phyloP scores from a whole-genome alignment of 2,888 invertebrate species.

The Odontomyia ornata region DNA sequence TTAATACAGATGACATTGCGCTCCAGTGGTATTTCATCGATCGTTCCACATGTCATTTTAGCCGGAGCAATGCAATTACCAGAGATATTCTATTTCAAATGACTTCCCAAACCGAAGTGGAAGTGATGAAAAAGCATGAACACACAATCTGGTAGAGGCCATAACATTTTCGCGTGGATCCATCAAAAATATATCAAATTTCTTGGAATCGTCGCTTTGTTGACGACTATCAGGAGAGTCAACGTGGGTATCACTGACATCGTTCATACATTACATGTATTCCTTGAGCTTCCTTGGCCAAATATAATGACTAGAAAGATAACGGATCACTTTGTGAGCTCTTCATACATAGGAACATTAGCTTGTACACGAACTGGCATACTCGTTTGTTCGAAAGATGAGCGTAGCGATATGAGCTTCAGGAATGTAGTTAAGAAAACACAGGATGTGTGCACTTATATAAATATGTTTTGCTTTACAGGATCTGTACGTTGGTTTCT shows the following conservation, averaged over 20 bases:
- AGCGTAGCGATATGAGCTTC: background rate
- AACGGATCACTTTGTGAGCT: background rate
- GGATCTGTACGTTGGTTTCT: background rate
- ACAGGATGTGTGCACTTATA: background rate
- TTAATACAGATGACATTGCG: no score
- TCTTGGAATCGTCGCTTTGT: background rate
- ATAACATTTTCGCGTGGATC: background rate
- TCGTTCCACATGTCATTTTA: no score
- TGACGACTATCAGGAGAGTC: background rate
- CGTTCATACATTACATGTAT: background rate
- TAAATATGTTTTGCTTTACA: no score
- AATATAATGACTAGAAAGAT: constrained; percentile 29
- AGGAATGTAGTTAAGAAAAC: background rate
- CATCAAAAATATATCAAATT: constrained; percentile 17
- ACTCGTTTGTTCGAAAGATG: background rate
- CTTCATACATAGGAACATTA: background rate
- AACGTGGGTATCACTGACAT: constrained; percentile 4
- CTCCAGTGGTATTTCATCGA: no score
- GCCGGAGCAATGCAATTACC: no score
- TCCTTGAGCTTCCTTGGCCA: constrained; percentile 7
- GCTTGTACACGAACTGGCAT: background rate
- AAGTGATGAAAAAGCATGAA: background rate
- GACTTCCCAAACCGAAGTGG: no score
- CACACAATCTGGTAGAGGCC: background rate
- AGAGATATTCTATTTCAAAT: no score